These are phyloP conservation scores for Diuraphis noxia DNA, from an alignment of 1,140 invertebrate species.

Conservation along the genomic window DNA sequence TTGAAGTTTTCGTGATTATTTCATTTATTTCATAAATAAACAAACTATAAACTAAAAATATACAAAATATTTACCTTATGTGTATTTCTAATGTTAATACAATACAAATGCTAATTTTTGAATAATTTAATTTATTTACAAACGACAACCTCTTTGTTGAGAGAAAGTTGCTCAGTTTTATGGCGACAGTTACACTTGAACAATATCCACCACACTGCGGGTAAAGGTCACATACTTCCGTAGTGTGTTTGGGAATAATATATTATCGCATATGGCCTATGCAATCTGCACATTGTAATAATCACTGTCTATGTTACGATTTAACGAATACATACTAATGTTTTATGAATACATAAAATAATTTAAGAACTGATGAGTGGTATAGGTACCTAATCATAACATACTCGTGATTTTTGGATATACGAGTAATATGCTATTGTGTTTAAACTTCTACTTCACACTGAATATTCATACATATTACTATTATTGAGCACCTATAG, in stretches of 20 bases:
- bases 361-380: slow-evolving; percentile 15
- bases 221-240: slow-evolving; percentile 36
- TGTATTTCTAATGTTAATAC: not conserved
- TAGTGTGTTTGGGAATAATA: not conserved
- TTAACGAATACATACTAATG: not conserved
- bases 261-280: too few species aligned
- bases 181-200: slow-evolving; percentile 11
- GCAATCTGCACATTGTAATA: not conserved
- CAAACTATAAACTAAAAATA: not conserved
- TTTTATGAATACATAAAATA: slow-evolving; percentile 25
- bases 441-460: not conserved
- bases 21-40: not conserved
- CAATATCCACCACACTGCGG: not conserved
- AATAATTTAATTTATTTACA: slow-evolving; percentile 15
- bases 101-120: not conserved
- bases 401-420: not conserved
- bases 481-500: not conserved
- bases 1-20: not conserved
- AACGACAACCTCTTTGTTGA: slow-evolving; percentile 20
- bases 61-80: not conserved
- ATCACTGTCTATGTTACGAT: not conserved
- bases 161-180: slow-evolving; percentile 27
- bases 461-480: not conserved
- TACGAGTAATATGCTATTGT: slow-evolving; percentile 15
- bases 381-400: not conserved